These are phyloP conservation scores for Epirrhoe alternata DNA, from an alignment of 2,888 invertebrate genomes.

Conservation along the genomic window DNA sequence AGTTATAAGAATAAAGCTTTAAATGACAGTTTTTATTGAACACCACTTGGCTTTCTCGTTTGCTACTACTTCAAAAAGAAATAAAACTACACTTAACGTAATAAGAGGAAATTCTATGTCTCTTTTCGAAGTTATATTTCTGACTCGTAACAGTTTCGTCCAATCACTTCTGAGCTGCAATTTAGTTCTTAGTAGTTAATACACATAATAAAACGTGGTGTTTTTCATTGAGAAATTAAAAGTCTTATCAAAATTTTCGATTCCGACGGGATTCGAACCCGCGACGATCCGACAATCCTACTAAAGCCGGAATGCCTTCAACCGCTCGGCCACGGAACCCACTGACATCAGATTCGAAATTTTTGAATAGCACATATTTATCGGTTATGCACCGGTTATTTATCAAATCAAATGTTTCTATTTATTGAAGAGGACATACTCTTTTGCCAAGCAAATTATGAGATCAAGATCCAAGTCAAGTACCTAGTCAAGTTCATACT, in stretches of 20 bases:
- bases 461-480: slow-evolving; percentile 4
- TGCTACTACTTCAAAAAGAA: slow-evolving; percentile 31
- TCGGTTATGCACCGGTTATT: no score
- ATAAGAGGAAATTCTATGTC: neutral
- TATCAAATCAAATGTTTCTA: no score
- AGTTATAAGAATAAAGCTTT: slow-evolving; percentile 62
- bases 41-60: slow-evolving; percentile 51
- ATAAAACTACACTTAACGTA: slow-evolving; percentile 2
- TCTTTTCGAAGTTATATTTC: neutral
- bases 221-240: no score
- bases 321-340: no score
- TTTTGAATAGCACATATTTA: no score
- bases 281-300: no score
- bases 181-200: neutral
- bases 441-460: neutral
- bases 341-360: no score
- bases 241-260: no score
- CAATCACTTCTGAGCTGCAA: neutral
- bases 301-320: no score
- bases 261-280: no score
- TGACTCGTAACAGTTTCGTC: neutral
- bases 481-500: neutral
- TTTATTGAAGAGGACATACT: no score
- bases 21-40: slow-evolving; percentile 60
- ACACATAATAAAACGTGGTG: no score